Evolutionary conservation across 2,888 invertebrate species (phyloP).

Genomic region (Drosophila dives): DNA sequence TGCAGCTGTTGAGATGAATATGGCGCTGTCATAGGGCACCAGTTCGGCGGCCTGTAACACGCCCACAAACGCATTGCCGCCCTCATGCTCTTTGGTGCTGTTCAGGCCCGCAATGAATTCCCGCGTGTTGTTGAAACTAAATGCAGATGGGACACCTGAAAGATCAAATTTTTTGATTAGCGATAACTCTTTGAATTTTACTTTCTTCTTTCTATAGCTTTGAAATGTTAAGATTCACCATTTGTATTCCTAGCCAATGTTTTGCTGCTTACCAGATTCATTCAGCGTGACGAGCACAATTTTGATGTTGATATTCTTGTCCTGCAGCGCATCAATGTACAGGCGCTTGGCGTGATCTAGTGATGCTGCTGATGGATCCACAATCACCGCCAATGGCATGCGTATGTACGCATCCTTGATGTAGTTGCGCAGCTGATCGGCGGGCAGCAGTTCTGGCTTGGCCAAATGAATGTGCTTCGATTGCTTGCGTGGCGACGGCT

Average conservation of each 20-base stretch:
- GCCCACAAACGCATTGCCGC: slow-evolving; percentile 87
- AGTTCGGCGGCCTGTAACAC: slow-evolving; percentile 87
- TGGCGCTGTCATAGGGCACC: slow-evolving; percentile 88
- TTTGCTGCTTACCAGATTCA: slow-evolving; percentile 80
- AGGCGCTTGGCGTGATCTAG: slow-evolving; percentile 83
- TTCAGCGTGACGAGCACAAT: slow-evolving; percentile 84
- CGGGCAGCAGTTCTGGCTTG: slow-evolving; percentile 80
- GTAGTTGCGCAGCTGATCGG: slow-evolving; percentile 84
- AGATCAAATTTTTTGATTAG: background rate
- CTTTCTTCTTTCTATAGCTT: background rate
- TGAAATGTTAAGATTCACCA: background rate
- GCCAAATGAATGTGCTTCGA: slow-evolving; percentile 81
- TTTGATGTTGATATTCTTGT: slow-evolving; percentile 83
- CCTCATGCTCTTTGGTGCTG: slow-evolving; percentile 82
- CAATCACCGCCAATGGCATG: slow-evolving; percentile 84
- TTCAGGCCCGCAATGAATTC: slow-evolving; percentile 84
- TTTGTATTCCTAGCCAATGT: background rate
- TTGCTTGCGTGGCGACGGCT: slow-evolving; percentile 69
- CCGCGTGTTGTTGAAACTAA: slow-evolving; percentile 84
- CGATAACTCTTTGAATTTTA: background rate
- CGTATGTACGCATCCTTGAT: slow-evolving; percentile 85
- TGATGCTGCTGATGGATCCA: slow-evolving; percentile 83
- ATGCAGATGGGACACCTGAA: slow-evolving; percentile 82
- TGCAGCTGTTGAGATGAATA: slow-evolving; percentile 87
- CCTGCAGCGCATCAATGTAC: slow-evolving; percentile 83